Evolutionary conservation across 2,888 invertebrate genomes (phyloP).

Genomic region (Dendrolimus houi): DNA sequence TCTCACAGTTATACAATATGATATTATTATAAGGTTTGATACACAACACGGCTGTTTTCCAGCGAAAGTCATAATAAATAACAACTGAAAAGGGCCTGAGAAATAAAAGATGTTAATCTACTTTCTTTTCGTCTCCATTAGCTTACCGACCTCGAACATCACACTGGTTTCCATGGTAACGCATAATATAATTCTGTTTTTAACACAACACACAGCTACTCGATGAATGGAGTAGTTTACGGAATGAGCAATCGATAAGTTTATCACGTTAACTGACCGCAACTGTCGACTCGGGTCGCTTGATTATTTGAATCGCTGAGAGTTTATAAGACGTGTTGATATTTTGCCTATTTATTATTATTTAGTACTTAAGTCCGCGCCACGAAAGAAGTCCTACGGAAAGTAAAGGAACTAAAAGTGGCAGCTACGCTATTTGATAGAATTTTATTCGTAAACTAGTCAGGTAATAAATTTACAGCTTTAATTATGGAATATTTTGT

Average conservation of each 20-base stretch:
- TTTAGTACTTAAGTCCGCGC: too few species aligned
- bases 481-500: too few species aligned
- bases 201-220: not conserved
- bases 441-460: too few species aligned
- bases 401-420: too few species aligned
- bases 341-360: too few species aligned
- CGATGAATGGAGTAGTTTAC: not conserved
- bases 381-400: too few species aligned
- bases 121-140: not conserved
- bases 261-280: slow-evolving; percentile 43
- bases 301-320: not conserved
- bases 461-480: too few species aligned
- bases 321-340: too few species aligned
- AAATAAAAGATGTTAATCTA: not conserved
- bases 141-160: slow-evolving; percentile 1
- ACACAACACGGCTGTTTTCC: too few species aligned
- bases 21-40: too few species aligned
- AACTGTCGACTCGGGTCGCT: slow-evolving; percentile 7
- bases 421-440: too few species aligned
- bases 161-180: slow-evolving; percentile 1
- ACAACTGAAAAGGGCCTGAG: not conserved
- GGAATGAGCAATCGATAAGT: slow-evolving; percentile 26
- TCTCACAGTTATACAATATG: too few species aligned
- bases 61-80: slow-evolving; percentile 11
- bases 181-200: slow-evolving; percentile 6